A percentile compares a stretch with the other conserved stretches of the same genome.
These are phyloP conservation scores for Oncopodura yosiiana DNA, from an alignment of 1,140 invertebrate genomes.

Conservation along the genomic window DNA sequence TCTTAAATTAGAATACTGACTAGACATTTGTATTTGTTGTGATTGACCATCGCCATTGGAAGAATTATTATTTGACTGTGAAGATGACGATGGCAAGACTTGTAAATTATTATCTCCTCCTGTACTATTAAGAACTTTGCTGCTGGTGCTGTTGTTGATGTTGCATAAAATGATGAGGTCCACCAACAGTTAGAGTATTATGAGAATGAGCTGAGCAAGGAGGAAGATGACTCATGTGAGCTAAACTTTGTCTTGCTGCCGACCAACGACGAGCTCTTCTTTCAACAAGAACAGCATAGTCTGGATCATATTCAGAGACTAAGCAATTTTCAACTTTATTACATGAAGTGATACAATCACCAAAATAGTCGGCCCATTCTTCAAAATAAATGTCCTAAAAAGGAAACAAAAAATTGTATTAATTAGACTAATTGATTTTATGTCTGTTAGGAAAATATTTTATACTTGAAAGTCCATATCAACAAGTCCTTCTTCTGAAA, in stretches of 20 bases:
- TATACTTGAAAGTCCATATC: constrained; percentile 60
- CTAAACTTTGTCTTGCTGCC: constrained; percentile 43
- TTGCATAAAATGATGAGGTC: constrained; percentile 30
- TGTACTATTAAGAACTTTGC: no score
- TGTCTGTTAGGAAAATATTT: no score
- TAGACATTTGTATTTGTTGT: constrained; percentile 5
- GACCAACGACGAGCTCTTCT: constrained; percentile 59
- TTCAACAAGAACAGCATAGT: constrained; percentile 49
- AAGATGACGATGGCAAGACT: no score
- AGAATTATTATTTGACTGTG: constrained; percentile 32
- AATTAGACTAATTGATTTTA: no score
- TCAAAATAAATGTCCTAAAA: constrained; percentile 62
- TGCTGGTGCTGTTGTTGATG: constrained; percentile 25
- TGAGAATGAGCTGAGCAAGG: not conserved
- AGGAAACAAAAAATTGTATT: constrained; percentile 23
- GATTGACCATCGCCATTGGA: constrained; percentile 27
- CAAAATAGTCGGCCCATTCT: constrained; percentile 63
- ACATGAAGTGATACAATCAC: constrained; percentile 76
- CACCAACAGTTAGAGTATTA: constrained; percentile 21
- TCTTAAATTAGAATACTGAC: constrained; percentile 18
- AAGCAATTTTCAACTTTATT: constrained; percentile 55
- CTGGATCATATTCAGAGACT: constrained; percentile 23
- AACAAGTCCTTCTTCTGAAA: constrained; percentile 73
- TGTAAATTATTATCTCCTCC: no score
- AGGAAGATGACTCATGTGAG: constrained; percentile 13